Evolutionary conservation across 2,888 invertebrate genomes (phyloP), one percentile per base, ranked within the genome.

Genomic region (Luffia ferchaultella): DNA sequence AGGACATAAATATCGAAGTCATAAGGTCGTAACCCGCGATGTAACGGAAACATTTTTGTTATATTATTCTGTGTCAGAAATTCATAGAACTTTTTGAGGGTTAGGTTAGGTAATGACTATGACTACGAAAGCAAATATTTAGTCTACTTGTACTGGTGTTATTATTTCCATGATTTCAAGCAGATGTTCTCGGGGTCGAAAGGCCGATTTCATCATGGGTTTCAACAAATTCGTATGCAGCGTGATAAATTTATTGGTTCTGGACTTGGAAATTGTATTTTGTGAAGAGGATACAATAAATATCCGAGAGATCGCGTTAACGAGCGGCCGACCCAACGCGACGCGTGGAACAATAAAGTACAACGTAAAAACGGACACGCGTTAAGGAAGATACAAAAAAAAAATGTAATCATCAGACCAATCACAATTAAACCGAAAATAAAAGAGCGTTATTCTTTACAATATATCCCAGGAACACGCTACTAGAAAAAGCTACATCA

Each of bases 261-360:
- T 72, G 65, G 66, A 73, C 67, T 74, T 77, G 77, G 76, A 78
- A 76, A 79, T 77, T 77, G 76, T 78, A 73, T 77, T 74, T 78
- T 76, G 70, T 76, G 72, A 69, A 71, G 75, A 78, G 79, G 79
- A 79, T 78, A 79, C 75, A 73, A 80, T 80, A 80, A 79, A 80
- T 78, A 76, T 76, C 64, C 68, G 62, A 76, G 76, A 79, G 77
- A 78, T 78, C 76, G 78, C 75, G 78, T 79, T 80, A 80, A 80
- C 79, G 76, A 79, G 77, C 70, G 68, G 68, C 63, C 70, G 68
- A 68, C 63, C 65, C 67, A 62, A 62, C 64, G 72, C 73, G 68
- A 71, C 64, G 68, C 66, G 67, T 64, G 72, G 75, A 75, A 77
- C 77, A 78, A 79, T 78, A 78, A 78, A 78, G 71, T 69, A 62